Evolutionary conservation across 2,113 vertebrate genomes (phyloP).

Genomic region (Notarius quadriscutis): DNA sequence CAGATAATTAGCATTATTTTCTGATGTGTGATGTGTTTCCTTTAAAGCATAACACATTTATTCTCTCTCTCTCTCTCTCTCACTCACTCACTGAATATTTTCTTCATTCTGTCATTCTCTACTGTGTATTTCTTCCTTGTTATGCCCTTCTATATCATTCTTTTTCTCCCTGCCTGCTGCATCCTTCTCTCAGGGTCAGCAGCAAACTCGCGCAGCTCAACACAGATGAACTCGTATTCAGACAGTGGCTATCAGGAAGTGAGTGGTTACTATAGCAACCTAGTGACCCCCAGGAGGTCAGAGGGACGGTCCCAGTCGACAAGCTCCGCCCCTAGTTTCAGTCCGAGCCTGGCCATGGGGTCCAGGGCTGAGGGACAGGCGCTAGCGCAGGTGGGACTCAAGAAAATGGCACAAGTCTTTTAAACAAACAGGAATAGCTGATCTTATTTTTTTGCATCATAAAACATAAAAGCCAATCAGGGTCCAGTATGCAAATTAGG

Average conservation of each 20-base stretch:
- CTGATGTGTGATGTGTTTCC: not conserved
- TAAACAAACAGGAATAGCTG: not conserved
- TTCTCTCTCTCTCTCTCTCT: too few relatives aligned
- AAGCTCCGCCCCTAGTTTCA: constrained; percentile 72
- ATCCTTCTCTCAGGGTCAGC: constrained; percentile 79
- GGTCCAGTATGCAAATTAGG: not conserved
- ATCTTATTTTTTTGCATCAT: not conserved
- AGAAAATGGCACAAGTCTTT: not conserved
- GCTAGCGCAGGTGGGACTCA: constrained; percentile 81
- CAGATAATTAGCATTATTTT: not conserved
- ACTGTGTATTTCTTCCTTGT: not conserved
- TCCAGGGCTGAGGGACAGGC: constrained; percentile 90
- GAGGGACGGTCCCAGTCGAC: constrained; percentile 79
- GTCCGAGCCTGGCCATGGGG: constrained; percentile 80
- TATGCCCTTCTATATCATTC: not conserved
- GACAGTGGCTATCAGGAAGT: constrained; percentile 98
- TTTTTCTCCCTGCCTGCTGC: not conserved
- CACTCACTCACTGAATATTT: not conserved
- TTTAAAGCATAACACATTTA: not conserved
- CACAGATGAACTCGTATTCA: constrained; percentile 96
- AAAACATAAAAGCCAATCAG: not conserved
- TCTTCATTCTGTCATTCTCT: not conserved
- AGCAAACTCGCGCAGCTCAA: constrained; percentile 91
- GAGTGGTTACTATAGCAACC: constrained; percentile 91
- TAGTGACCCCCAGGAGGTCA: constrained; percentile 73